Conservation (phyloP, 2,888 invertebrate species). For the Sericinus montela region DNA sequence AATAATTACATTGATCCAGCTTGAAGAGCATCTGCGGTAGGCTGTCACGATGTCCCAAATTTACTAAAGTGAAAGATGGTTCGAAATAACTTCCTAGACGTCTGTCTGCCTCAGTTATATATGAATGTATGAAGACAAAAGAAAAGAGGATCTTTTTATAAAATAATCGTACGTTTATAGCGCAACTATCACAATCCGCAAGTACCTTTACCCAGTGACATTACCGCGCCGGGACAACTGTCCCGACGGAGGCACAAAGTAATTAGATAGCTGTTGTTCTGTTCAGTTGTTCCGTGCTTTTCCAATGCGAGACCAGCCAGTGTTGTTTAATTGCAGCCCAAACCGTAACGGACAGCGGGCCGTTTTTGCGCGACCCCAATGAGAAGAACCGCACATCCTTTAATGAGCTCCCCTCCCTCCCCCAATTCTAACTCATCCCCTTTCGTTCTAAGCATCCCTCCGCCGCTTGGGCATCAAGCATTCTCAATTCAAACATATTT, state of each 20-base stretch:
- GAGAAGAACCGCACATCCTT: slow-evolving; percentile 62
- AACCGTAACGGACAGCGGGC: slow-evolving; percentile 63
- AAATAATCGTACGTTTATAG: too few species aligned
- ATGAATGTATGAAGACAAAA: too few species aligned
- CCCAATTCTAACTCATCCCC: slow-evolving; percentile 21
- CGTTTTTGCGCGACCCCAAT: slow-evolving; percentile 62
- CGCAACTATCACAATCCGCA: neutral
- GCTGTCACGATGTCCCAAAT: too few species aligned
- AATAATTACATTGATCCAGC: too few species aligned
- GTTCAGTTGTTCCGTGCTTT: slow-evolving; percentile 69
- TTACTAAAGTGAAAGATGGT: too few species aligned
- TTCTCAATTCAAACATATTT: slow-evolving; percentile 6
- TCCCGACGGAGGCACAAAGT: slow-evolving; percentile 54
- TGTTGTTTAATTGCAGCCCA: slow-evolving; percentile 68
- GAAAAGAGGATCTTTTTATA: too few species aligned
- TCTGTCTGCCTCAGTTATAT: too few species aligned
- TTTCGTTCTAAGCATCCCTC: slow-evolving; percentile 20
- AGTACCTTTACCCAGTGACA: slow-evolving; percentile 47
- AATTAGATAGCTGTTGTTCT: slow-evolving; percentile 69
- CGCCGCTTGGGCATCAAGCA: slow-evolving; percentile 9
- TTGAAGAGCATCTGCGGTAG: too few species aligned
- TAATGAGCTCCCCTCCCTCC: slow-evolving; percentile 52
- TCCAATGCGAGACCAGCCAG: slow-evolving; percentile 50
- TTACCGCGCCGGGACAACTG: slow-evolving; percentile 52
- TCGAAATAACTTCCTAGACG: too few species aligned